Conservation (phyloP, 2,888 invertebrate genomes). For the Anthophora plumipes region DNA sequence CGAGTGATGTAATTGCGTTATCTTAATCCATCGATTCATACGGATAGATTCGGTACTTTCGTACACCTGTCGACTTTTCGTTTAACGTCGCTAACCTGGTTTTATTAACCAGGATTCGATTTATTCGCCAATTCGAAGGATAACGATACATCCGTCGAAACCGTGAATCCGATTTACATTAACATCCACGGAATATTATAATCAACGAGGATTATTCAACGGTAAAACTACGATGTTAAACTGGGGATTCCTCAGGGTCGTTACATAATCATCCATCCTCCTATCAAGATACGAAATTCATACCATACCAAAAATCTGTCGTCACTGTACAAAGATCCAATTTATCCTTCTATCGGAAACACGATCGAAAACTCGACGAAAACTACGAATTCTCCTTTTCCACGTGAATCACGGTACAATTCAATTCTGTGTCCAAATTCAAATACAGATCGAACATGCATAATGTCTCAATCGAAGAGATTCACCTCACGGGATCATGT, state of each 20-base stretch:
- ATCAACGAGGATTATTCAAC: neutral
- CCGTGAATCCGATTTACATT: neutral
- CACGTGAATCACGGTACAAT: too few species aligned
- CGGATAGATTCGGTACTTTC: neutral
- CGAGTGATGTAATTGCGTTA: constrained; percentile 27
- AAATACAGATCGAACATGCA: too few species aligned
- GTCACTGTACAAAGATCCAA: neutral
- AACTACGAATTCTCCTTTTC: neutral
- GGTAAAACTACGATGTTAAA: neutral
- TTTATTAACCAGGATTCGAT: neutral
- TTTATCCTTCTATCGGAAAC: neutral
- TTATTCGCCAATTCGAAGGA: neutral
- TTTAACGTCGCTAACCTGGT: neutral
- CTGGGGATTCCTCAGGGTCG: neutral
- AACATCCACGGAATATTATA: neutral
- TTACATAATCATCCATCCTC: neutral
- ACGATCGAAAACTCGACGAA: neutral
- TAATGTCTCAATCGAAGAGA: too few species aligned
- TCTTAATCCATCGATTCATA: constrained; percentile 26
- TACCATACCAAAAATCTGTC: neutral
- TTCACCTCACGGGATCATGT: too few species aligned
- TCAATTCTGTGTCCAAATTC: too few species aligned
- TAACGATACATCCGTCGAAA: neutral
- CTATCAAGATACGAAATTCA: neutral
- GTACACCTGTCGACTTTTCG: constrained; percentile 41